phyloP scores from a whole-genome alignment of 2,888 invertebrate genomes.

The Uloborus plumipes region DNA sequence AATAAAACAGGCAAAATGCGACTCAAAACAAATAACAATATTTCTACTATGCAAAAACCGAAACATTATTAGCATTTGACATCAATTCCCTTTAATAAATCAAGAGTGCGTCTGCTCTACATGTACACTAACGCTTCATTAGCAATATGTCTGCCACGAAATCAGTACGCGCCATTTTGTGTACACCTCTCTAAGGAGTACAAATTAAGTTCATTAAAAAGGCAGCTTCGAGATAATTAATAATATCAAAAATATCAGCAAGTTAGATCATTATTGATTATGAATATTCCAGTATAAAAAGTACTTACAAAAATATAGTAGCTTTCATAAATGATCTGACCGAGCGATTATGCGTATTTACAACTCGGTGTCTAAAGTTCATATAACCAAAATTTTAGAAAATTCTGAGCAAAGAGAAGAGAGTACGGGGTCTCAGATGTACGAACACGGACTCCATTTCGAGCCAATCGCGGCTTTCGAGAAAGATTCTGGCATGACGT shows the following conservation, averaged over 20 bases:
- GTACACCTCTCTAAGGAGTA: too few relatives aligned
- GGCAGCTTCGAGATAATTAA: neutral
- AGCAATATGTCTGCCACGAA: slow-evolving; percentile 18
- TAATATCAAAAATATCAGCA: neutral
- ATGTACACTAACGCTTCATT: neutral
- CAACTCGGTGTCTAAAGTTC: slow-evolving; percentile 56
- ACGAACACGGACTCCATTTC: slow-evolving; percentile 34
- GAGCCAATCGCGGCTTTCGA: slow-evolving; percentile 43
- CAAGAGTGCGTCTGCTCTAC: too few relatives aligned
- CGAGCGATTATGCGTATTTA: slow-evolving; percentile 64
- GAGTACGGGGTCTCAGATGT: slow-evolving; percentile 57
- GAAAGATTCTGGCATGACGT: slow-evolving; percentile 30
- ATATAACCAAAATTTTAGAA: slow-evolving; percentile 53
- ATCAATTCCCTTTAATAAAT: too few relatives aligned
- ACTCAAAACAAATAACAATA: too few relatives aligned
- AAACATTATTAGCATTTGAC: too few relatives aligned
- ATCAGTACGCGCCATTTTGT: neutral
- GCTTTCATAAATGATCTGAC: slow-evolving; percentile 38
- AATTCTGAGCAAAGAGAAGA: slow-evolving; percentile 28
- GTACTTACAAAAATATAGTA: slow-evolving; percentile 56
- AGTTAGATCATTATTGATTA: neutral
- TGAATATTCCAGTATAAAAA: neutral
- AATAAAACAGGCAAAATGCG: too few relatives aligned
- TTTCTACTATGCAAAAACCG: too few relatives aligned
- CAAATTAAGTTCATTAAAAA: neutral